Conservation (phyloP, 2,113 vertebrate species). For the Nibea albiflora region DNA sequence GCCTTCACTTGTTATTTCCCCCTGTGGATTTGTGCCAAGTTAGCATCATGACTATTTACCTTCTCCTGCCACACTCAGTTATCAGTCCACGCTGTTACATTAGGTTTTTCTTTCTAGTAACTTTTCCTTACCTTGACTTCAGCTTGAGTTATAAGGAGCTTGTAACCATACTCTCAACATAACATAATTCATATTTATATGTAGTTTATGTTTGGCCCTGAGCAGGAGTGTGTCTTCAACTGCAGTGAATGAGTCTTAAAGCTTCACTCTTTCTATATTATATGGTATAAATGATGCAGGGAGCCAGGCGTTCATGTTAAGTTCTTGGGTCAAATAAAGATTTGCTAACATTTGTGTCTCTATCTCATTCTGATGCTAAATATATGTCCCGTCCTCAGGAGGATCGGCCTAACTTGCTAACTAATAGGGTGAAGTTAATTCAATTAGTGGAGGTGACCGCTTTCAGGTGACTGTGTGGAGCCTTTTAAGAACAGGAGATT, state of each 20-base stretch:
- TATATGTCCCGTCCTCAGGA: constrained; percentile 38
- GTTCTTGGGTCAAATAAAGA: constrained; percentile 17
- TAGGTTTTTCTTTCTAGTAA: neutral
- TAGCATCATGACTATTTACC: constrained; percentile 6
- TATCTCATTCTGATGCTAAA: constrained; percentile 48
- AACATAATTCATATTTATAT: neutral
- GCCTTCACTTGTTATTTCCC: constrained; percentile 41
- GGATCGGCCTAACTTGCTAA: constrained; percentile 32
- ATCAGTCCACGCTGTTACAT: neutral
- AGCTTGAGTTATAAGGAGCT: neutral
- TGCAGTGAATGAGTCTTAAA: neutral
- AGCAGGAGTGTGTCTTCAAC: neutral
- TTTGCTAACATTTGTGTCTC: constrained; percentile 24
- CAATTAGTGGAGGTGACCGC: constrained; percentile 56
- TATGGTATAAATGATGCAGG: neutral
- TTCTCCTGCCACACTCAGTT: constrained; percentile 18
- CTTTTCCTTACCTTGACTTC: neutral
- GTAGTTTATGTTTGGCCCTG: neutral
- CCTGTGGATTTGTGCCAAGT: constrained; percentile 65
- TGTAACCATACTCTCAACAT: neutral
- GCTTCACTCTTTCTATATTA: neutral
- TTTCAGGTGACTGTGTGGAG: constrained; percentile 44
- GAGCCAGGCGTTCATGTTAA: neutral
- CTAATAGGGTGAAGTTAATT: constrained; percentile 68
- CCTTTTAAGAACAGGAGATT: constrained; percentile 1